Evolutionary conservation across 2,888 invertebrate species (phyloP), one percentile per base, ranked within the genome.

Genomic region (Meandrusa payeni): DNA sequence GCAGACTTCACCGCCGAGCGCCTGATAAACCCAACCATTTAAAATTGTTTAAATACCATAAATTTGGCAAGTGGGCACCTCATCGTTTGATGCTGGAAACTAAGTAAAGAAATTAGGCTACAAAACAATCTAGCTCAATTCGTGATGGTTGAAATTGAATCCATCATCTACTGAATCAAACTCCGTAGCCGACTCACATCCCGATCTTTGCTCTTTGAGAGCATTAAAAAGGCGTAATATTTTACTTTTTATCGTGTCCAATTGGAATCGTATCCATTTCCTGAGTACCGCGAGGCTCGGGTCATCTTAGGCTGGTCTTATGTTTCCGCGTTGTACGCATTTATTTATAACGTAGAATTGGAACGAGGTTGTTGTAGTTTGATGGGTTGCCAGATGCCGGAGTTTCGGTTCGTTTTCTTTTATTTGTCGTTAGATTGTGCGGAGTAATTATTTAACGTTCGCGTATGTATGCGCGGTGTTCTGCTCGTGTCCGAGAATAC

Each of bases 301-400:
- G 31, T 38, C 38, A 23, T 27, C 28, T 5, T 39, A 41, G 7
- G 15, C 41, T 31, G 40, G 36, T 20, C 19, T 5, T 9, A 6
- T 22, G 27, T 26, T 41, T 41, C 41, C 37, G 37, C 24, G 33
- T 61, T 64, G 62, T 61, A 55, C 49, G 53, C 51, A 45, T 49
- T 51, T 51, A 46, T 54, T 53, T 61, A 54, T 61, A 62, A 47
- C 46, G 43, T 40, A 17, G 39, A 59, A 53, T 46, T 55, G 48
- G 57, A 45, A 38, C 60, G 61, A 60, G 62, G 61, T 36, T 56
- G 49, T 22, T 39, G 27, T 32, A 31, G 40, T 44, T 64, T 59
- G 62, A 64, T 46, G 31, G 24, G 29, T 20, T 64, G 64, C 64
- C 64, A 64, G 56, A 55, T 51, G 51, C 37, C 55, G 55, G 55